Evolutionary conservation across 2,888 invertebrate species (phyloP).

Genomic region (Drosophila pegasa): DNA sequence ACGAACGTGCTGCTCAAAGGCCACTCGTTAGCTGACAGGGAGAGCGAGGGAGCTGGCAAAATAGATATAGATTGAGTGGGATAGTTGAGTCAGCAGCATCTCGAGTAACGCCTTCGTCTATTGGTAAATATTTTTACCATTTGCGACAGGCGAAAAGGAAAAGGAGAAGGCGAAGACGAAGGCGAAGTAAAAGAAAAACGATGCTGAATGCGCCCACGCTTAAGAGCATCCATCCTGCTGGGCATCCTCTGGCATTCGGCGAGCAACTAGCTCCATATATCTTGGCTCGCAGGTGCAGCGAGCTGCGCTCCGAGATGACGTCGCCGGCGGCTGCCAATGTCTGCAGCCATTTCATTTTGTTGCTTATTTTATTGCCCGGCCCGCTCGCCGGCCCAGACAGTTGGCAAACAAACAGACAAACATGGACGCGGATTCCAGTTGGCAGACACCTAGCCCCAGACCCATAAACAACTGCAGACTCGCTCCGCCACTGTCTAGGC

Average conservation of each 20-base stretch:
- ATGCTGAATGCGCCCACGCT: conserved; percentile 35
- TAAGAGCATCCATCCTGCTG: not conserved
- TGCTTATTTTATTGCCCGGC: conserved; percentile 75
- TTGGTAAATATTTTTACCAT: conserved; percentile 73
- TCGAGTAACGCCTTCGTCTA: conserved; percentile 47
- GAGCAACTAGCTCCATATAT: conserved; percentile 47
- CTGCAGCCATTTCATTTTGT: conserved; percentile 76
- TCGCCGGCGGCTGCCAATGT: conserved; percentile 49
- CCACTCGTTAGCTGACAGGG: conserved; percentile 68
- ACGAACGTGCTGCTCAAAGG: conserved; percentile 78
- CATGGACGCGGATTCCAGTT: conserved; percentile 10
- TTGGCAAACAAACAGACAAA: conserved; percentile 52
- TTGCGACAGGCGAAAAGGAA: conserved; percentile 52
- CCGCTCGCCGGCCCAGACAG: conserved; percentile 56
- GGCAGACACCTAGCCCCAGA: not conserved
- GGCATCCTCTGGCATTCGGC: not conserved
- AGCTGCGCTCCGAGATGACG: conserved; percentile 47
- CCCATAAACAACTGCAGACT: not conserved
- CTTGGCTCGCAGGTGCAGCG: conserved; percentile 36
- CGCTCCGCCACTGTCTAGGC: conserved; percentile 36
- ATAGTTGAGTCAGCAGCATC: conserved; percentile 58
- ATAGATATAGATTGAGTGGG: conserved; percentile 57
- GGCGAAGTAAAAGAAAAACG: conserved; percentile 8
- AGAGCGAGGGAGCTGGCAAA: not conserved
- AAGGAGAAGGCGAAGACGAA: not conserved